A percentile compares a stretch with the other conserved stretches of the same genome.
Evolutionary conservation across 2,888 invertebrate species (phyloP).

Genomic region (Conistra vaccinii): DNA sequence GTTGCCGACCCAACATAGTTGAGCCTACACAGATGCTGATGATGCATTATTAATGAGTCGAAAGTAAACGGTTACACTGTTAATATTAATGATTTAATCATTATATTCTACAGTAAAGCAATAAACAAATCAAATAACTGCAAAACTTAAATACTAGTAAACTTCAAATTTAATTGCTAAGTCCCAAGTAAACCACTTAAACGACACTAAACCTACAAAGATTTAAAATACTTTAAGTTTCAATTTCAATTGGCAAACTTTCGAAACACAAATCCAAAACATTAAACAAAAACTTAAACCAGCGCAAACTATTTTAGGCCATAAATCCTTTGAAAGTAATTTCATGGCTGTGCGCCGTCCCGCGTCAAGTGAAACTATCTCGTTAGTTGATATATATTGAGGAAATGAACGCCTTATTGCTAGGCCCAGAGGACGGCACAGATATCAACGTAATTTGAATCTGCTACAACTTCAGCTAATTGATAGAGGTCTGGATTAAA

Average conservation of each 20-base stretch:
- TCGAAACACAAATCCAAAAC: constrained; percentile 29
- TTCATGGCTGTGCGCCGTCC: constrained; percentile 56
- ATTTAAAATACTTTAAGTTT: constrained; percentile 30
- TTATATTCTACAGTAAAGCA: background rate
- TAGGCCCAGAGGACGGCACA: constrained; percentile 34
- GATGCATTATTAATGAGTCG: background rate
- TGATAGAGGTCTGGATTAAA: constrained; percentile 34
- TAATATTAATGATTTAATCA: background rate
- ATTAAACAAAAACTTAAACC: constrained; percentile 54
- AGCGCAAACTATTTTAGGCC: constrained; percentile 55
- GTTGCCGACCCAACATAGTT: background rate
- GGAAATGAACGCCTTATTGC: constrained; percentile 61
- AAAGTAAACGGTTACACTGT: background rate
- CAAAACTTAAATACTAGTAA: constrained; percentile 11
- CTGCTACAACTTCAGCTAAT: constrained; percentile 49
- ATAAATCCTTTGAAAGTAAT: constrained; percentile 63
- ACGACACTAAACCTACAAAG: constrained; percentile 14
- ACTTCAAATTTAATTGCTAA: constrained; percentile 13
- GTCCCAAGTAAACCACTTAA: constrained; percentile 7
- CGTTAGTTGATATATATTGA: constrained; percentile 59
- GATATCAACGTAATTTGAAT: constrained; percentile 55
- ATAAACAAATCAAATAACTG: constrained; percentile 1
- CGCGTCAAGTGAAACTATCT: constrained; percentile 59
- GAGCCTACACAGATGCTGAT: background rate
- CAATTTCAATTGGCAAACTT: constrained; percentile 35